phyloP scores from a whole-genome alignment of 2,888 invertebrate genomes.

The Apomyelois bistriatella region DNA sequence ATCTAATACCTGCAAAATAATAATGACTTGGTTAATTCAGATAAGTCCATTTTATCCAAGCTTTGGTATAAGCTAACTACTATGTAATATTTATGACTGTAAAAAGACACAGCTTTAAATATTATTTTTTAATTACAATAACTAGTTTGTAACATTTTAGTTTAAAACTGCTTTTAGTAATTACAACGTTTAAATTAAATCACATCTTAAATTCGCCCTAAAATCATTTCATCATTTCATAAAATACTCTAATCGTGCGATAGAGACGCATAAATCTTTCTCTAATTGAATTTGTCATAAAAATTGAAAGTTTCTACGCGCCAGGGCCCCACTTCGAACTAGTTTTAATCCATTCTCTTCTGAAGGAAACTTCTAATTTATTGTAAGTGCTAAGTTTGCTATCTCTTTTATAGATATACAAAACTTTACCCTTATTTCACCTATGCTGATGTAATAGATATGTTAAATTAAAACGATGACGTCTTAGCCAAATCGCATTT shows the following conservation, averaged over 20 bases:
- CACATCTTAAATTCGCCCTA: conserved; percentile 32
- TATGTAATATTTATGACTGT: no score
- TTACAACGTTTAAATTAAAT: conserved; percentile 49
- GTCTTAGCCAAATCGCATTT: conserved; percentile 18
- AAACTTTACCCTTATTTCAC: conserved; percentile 57
- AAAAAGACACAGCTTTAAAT: no score
- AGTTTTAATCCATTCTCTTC: conserved; percentile 77
- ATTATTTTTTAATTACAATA: no score
- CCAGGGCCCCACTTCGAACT: conserved; percentile 65
- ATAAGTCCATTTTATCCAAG: no score
- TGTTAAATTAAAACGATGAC: conserved; percentile 45
- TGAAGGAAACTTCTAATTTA: conserved; percentile 76
- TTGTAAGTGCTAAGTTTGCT: conserved; percentile 75
- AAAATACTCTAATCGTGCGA: conserved; percentile 46
- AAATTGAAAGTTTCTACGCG: conserved; percentile 73
- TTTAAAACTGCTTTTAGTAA: conserved; percentile 45
- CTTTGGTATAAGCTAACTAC: no score
- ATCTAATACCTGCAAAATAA: no score
- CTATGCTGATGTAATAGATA: conserved; percentile 59
- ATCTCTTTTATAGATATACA: conserved; percentile 56
- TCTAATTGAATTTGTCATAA: conserved; percentile 77
- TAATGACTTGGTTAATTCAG: no score
- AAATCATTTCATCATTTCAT: conserved; percentile 41
- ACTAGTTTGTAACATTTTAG: conserved; percentile 32
- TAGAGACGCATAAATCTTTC: conserved; percentile 62